phyloP scores from a whole-genome alignment of 2,888 invertebrate species.

The Argyra leucocephala region DNA sequence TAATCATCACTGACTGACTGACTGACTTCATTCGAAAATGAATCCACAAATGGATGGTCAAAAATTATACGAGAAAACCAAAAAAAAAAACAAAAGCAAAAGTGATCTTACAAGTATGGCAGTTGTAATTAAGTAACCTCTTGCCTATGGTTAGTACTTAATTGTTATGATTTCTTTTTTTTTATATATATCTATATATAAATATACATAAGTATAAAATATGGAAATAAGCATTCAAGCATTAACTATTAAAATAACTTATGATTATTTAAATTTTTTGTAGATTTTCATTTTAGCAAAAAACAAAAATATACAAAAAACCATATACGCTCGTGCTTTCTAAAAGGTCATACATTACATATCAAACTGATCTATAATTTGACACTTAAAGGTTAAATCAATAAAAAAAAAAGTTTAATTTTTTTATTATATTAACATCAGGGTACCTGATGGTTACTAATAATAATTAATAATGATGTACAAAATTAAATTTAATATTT shows the following conservation, averaged over 20 bases:
- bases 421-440: too few species aligned
- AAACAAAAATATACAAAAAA: too few species aligned
- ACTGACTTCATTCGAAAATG: too few species aligned
- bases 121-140: slow-evolving; percentile 1
- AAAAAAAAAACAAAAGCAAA: background rate
- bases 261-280: too few species aligned
- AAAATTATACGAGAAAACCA: background rate
- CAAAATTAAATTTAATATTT: too few species aligned
- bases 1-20: too few species aligned
- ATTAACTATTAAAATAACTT: background rate
- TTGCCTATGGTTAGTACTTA: background rate
- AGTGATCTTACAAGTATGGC: background rate
- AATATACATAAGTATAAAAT: background rate
- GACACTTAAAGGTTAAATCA: background rate
- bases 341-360: background rate
- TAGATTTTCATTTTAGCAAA: too few species aligned
- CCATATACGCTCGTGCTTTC: too few species aligned
- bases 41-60: background rate
- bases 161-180: too few species aligned
- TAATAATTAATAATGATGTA: too few species aligned
- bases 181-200: too few species aligned
- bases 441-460: too few species aligned
- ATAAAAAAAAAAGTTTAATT: background rate
- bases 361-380: background rate
- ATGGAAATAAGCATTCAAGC: background rate